Evolutionary conservation across 1,140 invertebrate species (phyloP), one percentile per base, ranked within the genome.

Genomic region (Orussus abietinus): DNA sequence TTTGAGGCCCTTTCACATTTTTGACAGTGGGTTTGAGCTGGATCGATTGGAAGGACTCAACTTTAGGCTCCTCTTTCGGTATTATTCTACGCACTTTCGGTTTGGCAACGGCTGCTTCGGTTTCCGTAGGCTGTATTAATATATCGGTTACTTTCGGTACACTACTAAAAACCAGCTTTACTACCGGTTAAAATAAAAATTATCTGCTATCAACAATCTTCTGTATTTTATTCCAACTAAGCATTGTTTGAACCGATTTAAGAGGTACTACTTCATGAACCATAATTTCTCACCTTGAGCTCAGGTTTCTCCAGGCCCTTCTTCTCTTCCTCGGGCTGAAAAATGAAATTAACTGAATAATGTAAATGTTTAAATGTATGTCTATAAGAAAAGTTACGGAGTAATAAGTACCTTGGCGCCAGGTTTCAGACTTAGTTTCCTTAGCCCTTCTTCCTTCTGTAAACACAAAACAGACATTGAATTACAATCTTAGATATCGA

Each of bases 11-110:
- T 66, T 58, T 59, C 45, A 48, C 38, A 37, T 77, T 72, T 68
- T 69, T 77, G 40, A 60, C 25, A 44, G 80, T 77, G 12, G 79
- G 80, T 64, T 82, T 82, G 47, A 82, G 74, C 66, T 81, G 76
- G 45, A 82, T 68, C 35, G 56, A 62, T 59, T 79, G 58, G 64
- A 82, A 82, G 55, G 52, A 70, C 55, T 80, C 80, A 57, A 75
- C 62, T 51, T 79, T 75, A 55, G 75, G 69, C 55, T 76, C 74
- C 40, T 65, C 60, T 71, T 76, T 79, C 29, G 74, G 74, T 50
- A 78, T n/a, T n/a, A n/a, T 62, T 57, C 75, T 78, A 58, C 66
- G 62, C 47, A 71, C 69, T 61, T 73, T 77, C 37, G 64, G 41
- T 59, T 64, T 70, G 26, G 47, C 42, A 29, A 42, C 35, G 13